Base-by-base conservation (phyloP, 2,113 vertebrate species). In the Mormyrus iriodes region DNA sequence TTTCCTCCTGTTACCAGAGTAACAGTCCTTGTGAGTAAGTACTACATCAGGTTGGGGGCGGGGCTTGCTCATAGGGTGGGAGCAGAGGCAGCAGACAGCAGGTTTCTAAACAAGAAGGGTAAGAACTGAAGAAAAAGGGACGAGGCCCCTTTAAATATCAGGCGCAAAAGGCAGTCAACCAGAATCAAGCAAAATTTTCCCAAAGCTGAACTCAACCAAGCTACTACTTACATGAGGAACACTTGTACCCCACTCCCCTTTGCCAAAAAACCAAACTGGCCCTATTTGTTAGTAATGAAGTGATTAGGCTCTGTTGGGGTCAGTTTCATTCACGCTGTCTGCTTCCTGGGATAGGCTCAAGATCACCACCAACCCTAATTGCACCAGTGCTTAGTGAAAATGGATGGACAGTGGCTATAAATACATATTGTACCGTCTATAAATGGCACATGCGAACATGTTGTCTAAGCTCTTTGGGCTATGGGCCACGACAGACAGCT, bases 251-350 rank as follows among this genome's bases (percentile, higher is more conserved):
- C 31, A 19, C 73, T 39, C 8, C 82, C 19, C 15, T 48, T 48
- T 48, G 44, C 82, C 2, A 7, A 42, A 24, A 44, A 44, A 27
- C 44, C 39, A 24, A 21, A 84, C 82, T 48, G 24, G 42, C 82
- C 82, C 82, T 84, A 42, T 84, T 84, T 24, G 24, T 48, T 84
- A n/a, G 82, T 84, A 84, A 46, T 48, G 44, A 84, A 84, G 82
- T 48, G 39, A 84, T 84, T 84, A 46, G 82, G 19, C 82, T 79
- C 82, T 44, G 44, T 84, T 84, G 44, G 44, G 82, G 21, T 42
- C 82, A 48, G 82, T 48, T 84, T 84, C 44, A 44, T 48, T 84
- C 82, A 44, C 42, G 19, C 39, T 24, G 44, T 48, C 39, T 46
- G 39, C 8, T 48, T 46, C 39, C 9, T 0, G 8, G 8, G 44